A percentile compares a stretch with the other conserved stretches of the same genome.
Conservation (phyloP, 2,888 invertebrate genomes). For the Boloria selene region DNA sequence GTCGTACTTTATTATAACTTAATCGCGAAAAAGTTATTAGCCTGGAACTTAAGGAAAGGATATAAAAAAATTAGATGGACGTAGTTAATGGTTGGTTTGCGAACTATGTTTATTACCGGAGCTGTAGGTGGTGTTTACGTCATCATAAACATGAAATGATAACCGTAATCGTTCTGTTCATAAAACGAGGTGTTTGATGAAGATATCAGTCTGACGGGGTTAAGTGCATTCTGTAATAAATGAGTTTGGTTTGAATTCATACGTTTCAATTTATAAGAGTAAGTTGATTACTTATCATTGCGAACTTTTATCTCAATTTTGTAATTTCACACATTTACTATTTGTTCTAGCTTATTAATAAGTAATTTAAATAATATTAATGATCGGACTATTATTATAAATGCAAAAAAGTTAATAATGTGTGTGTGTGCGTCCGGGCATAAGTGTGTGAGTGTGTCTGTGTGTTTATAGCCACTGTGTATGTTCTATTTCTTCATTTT, state of each 20-base stretch:
- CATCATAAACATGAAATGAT: conserved; percentile 31
- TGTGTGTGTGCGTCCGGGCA: too few species aligned
- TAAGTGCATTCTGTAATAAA: conserved; percentile 12
- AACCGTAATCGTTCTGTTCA: conserved; percentile 15
- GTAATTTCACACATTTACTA: too few species aligned
- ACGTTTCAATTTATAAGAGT: conserved; percentile 11
- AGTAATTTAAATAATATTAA: too few species aligned
- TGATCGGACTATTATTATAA: too few species aligned
- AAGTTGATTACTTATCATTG: too few species aligned
- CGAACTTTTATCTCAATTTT: too few species aligned
- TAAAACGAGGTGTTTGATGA: conserved; percentile 29
- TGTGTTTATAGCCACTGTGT: too few species aligned
- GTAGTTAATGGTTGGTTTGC: conserved; percentile 13
- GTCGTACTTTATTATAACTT: neutral
- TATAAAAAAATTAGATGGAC: conserved; percentile 10
- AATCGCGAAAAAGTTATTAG: conserved; percentile 7
- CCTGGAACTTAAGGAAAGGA: neutral
- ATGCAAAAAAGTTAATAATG: too few species aligned
- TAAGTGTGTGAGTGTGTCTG: too few species aligned
- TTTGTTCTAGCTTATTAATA: too few species aligned
- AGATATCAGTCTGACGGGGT: conserved; percentile 12
- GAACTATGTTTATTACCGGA: conserved; percentile 13
- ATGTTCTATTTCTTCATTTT: too few species aligned
- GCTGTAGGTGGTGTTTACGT: conserved; percentile 26
- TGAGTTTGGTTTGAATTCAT: neutral